Base-by-base conservation (phyloP, 1,140 invertebrate species). In the Psilanteris sp. region DNA sequence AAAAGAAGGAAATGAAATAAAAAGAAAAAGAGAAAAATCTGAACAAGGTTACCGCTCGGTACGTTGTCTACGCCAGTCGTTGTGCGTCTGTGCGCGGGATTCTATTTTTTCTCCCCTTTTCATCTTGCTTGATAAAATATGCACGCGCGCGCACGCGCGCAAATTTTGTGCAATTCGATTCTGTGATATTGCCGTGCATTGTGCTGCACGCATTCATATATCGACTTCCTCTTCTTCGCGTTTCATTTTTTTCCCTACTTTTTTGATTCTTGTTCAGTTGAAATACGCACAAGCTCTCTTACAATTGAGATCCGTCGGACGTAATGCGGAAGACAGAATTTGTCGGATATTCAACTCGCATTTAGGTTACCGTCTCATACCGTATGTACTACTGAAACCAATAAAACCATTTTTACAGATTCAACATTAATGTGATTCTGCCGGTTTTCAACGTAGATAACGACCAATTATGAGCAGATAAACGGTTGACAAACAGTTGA, bases 1-100 rank as follows among this genome's bases (percentile, higher is more conserved):
- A 73, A 74, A 70, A 74, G 62, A 64, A 74, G 77, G 67, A 76
- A 75, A 72, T 72, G 62, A 72, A 79, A 79, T 79, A 70, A 67
- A 71, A 75, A 43, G 54, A 71, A 75, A 64, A 62, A 79, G 48
- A 18, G 68, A 54, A 78, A 77, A 71, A 70, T 74, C 66, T 70
- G 64, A 70, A 64, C 77, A 57, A 48, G 71, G 67, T 77, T 67
- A 62, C 75, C 36, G 71, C 66, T 62, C 18, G 36, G 48, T 62
- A 46, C 46, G 43, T 61, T 72, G 55, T 76, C 48, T 62, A 52
- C 55, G 52, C 6, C 11, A 48, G 37, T 48, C 43, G 46, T 59
- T 37, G 14, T 44, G 39, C 46, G 48, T 31, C 29, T 57, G 48
- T 55, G 55, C 50, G 41, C 57, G 22, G 20, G 50, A 73, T 14